A percentile compares a stretch with the other conserved stretches of the same genome.
Evolutionary conservation across 1,140 invertebrate species (phyloP).

Genomic region (Whitmania pigra): DNA sequence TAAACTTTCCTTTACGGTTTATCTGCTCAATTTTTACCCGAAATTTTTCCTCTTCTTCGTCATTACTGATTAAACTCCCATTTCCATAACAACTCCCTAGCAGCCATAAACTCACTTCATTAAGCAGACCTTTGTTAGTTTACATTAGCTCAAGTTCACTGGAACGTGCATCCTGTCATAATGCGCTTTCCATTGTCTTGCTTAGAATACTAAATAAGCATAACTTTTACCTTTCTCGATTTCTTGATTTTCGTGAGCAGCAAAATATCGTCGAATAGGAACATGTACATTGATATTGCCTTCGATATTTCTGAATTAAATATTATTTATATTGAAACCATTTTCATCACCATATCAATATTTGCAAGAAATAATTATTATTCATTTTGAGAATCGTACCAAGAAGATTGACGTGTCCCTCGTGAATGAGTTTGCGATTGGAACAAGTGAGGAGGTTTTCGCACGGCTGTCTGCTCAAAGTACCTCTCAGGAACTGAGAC

Average conservation of each 20-base stretch:
- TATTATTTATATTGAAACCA: not conserved
- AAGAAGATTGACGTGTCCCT: slow-evolving; percentile 50
- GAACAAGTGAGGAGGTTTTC: slow-evolving; percentile 54
- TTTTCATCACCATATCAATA: not conserved
- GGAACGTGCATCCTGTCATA: no score
- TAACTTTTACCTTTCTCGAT: slow-evolving; percentile 47
- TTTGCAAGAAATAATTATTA: not conserved
- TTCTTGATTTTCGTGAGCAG: slow-evolving; percentile 55
- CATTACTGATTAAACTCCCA: no score
- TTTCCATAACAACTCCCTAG: no score
- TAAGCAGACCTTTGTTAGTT: no score
- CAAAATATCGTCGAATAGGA: slow-evolving; percentile 60
- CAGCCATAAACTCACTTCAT: no score
- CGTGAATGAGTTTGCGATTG: slow-evolving; percentile 51
- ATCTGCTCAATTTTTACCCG: no score
- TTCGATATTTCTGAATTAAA: slow-evolving; percentile 46
- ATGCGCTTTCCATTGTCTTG: no score
- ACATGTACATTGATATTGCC: slow-evolving; percentile 51
- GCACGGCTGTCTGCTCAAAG: slow-evolving; percentile 53
- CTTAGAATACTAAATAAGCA: no score
- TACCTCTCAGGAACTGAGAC: slow-evolving; percentile 46
- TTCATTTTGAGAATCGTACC: slow-evolving; percentile 33
- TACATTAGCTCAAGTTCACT: no score
- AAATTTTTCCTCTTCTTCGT: no score
- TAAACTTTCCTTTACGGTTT: no score